These are phyloP conservation scores for Protomyctophum bolini DNA, from an alignment of 2,113 vertebrate species.

Conservation along the genomic window DNA sequence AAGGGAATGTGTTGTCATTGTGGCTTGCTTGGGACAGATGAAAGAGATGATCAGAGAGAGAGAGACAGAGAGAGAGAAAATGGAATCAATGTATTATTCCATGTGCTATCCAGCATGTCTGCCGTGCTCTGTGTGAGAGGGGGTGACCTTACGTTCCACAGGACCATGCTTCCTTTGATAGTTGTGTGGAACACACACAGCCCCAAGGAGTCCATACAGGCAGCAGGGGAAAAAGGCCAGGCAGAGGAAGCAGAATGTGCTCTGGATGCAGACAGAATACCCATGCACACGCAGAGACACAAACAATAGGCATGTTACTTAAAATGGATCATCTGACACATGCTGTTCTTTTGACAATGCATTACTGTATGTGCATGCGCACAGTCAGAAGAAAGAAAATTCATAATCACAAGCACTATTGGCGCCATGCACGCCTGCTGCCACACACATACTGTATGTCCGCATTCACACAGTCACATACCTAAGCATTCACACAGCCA, in stretches of 20 bases:
- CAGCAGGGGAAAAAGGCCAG: conserved; percentile 66
- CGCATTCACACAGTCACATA: conserved; percentile 7
- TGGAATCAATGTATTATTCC: conserved; percentile 63
- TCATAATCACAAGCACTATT: too few species aligned
- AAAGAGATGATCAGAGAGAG: conserved; percentile 29
- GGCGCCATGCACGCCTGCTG: conserved; percentile 12
- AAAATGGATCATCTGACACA: too few species aligned
- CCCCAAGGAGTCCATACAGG: conserved; percentile 53
- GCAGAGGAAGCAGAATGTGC: conserved; percentile 33
- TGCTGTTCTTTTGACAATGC: too few species aligned
- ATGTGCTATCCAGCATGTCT: conserved; percentile 53
- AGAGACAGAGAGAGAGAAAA: neutral
- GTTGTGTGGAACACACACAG: conserved; percentile 59
- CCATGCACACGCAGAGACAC: conserved; percentile 28
- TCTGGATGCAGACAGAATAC: conserved; percentile 37
- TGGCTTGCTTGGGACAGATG: conserved; percentile 24
- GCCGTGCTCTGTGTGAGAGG: conserved; percentile 47
- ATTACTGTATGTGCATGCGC: too few species aligned
- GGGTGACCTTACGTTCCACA: conserved; percentile 70
- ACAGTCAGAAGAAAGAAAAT: too few species aligned
- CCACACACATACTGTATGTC: conserved; percentile 8
- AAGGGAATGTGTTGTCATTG: conserved; percentile 51
- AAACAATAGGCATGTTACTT: conserved; percentile 15
- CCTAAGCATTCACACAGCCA: conserved; percentile 12
- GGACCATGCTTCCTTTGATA: conserved; percentile 55